phyloP scores from a whole-genome alignment of 2,797 vertebrate genomes.

The Melanotaenia parkinsoni region DNA sequence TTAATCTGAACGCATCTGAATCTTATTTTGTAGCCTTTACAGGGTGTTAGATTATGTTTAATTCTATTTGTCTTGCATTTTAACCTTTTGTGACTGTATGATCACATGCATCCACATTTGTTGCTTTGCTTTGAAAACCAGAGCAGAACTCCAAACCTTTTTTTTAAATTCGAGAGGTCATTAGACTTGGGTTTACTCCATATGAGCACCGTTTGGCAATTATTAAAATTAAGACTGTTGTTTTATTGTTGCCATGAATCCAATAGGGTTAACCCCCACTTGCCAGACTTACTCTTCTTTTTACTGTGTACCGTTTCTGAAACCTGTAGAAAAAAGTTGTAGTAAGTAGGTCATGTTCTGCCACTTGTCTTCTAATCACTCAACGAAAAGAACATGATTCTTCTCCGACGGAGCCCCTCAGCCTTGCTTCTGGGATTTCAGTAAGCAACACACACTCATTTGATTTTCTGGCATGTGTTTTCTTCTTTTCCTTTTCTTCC shows the following conservation, averaged over 20 bases:
- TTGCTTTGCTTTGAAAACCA: conserved; percentile 45
- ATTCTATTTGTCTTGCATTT: conserved; percentile 69
- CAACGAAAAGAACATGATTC: conserved; percentile 72
- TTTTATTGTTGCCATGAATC: conserved; percentile 62
- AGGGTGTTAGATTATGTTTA: conserved; percentile 65
- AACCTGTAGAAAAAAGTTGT: conserved; percentile 71
- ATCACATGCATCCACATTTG: conserved; percentile 52
- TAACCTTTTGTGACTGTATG: conserved; percentile 59
- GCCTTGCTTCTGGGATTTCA: conserved; percentile 77
- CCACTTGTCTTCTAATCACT: conserved; percentile 83
- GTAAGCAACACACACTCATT: conserved; percentile 71
- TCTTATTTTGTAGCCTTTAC: conserved; percentile 47
- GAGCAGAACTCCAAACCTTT: conserved; percentile 43
- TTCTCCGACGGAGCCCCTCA: conserved; percentile 71
- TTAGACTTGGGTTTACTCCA: conserved; percentile 54
- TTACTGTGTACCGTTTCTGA: conserved; percentile 48
- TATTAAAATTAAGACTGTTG: conserved; percentile 43
- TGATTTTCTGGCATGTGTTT: conserved; percentile 74
- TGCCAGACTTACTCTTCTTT: conserved; percentile 32
- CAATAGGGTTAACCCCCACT: conserved; percentile 53
- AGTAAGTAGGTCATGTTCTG: conserved; percentile 86
- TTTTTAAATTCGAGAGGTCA: conserved; percentile 63
- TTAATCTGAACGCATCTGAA: conserved; percentile 65
- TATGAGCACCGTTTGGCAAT: conserved; percentile 62
- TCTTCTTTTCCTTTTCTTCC: conserved; percentile 49